phyloP scores from a whole-genome alignment of 2,797 vertebrate genomes.

The Neosilurus mollespiculum region DNA sequence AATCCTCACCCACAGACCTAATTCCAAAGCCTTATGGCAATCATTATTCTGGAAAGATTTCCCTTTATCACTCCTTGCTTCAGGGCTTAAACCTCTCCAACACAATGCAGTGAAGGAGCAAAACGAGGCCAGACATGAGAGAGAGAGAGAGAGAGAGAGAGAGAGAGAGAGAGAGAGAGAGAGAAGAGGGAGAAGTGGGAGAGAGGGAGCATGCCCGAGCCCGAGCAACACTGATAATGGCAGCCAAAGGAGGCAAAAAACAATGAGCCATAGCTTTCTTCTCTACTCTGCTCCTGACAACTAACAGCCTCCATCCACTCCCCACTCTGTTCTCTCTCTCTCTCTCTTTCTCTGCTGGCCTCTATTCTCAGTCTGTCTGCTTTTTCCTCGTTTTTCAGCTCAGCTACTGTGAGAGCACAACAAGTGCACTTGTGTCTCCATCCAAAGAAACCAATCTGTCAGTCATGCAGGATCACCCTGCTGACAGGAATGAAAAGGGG shows the following conservation, averaged over 20 bases:
- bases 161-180: background rate
- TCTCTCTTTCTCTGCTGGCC: constrained; percentile 13
- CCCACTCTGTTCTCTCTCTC: constrained; percentile 5
- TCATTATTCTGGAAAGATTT: constrained; percentile 31
- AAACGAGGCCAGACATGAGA: constrained; percentile 14
- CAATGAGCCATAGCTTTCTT: constrained; percentile 30
- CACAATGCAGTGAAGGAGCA: constrained; percentile 22
- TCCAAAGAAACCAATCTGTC: constrained; percentile 43
- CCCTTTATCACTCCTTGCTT: constrained; percentile 17
- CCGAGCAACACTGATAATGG: constrained; percentile 16
- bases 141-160: constrained; percentile 18
- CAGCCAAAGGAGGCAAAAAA: constrained; percentile 36
- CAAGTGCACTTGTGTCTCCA: constrained; percentile 36
- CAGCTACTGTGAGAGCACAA: constrained; percentile 38
- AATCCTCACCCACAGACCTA: constrained; percentile 43
- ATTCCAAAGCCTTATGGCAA: constrained; percentile 43
- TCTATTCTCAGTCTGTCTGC: constrained; percentile 15
- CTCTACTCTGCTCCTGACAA: constrained; percentile 27
- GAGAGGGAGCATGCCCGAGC: constrained; percentile 6
- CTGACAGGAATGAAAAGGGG: constrained; percentile 12
- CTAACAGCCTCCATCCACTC: constrained; percentile 27
- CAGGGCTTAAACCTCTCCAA: constrained; percentile 22
- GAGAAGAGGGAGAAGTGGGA: background rate
- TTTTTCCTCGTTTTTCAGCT: constrained; percentile 25
- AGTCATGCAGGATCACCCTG: constrained; percentile 37